Base-by-base conservation (phyloP, 2,888 invertebrate genomes). In the Germaria angustata region DNA sequence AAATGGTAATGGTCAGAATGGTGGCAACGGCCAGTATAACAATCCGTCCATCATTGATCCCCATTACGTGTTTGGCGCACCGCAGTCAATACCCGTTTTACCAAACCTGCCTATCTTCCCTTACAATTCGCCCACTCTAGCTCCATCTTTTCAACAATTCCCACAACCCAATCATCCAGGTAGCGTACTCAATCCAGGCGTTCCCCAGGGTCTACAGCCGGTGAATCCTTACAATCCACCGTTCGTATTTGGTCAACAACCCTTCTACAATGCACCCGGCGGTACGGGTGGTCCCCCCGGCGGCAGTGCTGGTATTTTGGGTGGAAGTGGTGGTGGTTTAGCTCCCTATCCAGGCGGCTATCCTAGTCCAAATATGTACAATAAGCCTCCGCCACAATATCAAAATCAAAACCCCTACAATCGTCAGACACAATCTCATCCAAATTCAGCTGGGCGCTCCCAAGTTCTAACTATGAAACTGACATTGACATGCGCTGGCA, bases 1-100 rank as follows among this genome's bases (percentile, higher is more conserved):
- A 69, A 80, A 72, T 75, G 76, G 69, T 66, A 49, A 87, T 85
- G 17, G 87, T 85, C 39, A 86, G 77, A 51, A 87, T 84, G 73
- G 87, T 65, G 82, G 79, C 51, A 79, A 84, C 59, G 84, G 82
- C 55, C 79, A 79, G 44, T 66, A 79, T 15, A 72, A 51, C 39
- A 84, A 87, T 84, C 36, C 95, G 95, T 73, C 87, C 68, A 85
- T 85, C 79, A 87, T 91, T 81, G 91, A 91, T 89, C 90, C 88
- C 83, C 91, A 91, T 76, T 90, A 90, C 83, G 90, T 91, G 17
- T 91, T 91, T 68, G 91, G 91, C 53, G 89, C 91, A 44, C 90
- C 90, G 78, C 88, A 90, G 71, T 88, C 88, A 69, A 88, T 89
- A 86, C 90, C 90, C 75, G 86, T 91, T 46, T 87, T 90, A 84